Evolutionary conservation across 1,140 invertebrate genomes (phyloP), one percentile per base, ranked within the genome.

Genomic region (Cotesia chilonis): DNA sequence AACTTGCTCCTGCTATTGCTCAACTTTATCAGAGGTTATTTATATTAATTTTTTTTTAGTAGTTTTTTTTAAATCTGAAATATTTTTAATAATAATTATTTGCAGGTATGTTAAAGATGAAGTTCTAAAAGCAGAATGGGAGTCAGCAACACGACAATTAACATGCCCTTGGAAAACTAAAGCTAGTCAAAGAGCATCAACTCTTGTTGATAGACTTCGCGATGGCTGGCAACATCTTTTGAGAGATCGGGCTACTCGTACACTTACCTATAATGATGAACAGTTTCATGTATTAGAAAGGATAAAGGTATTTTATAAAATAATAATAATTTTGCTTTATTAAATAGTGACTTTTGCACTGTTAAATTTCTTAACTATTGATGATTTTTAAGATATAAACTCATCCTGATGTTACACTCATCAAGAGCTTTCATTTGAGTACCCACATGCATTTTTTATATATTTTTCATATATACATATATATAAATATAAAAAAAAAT

Each of bases 191-290:
- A 90, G 91, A 79, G 93, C 93, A 2, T 87, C 91, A 72, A 92
- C 94, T 38, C 89, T 94, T 63, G 93, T 95, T 0, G 92, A 93
- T 76, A 90, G 94, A 72, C 85, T 97, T 71, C 88, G 94, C 47
- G 95, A 96, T 77, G 95, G 95, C 0, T 97, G 96, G 95, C 95
- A 96, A 85, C 94, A 96, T 89, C 88, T 97, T 61, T 89, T 96
- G 36, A 88, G 95, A 54, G 95, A 97, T 88, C 89, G 95, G 77
- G 94, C 94, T 20, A 95, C 94, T 7, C 88, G 94, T 74, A 92
- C 90, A 72, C 84, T 96, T 1, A 95, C 95, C 0, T 96, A 95
- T 83, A 96, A 97, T 82, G 95, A 97, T 86, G 95, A 97, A 85
- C 95, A 97, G 84, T 96, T 97, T 81, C 95, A 97, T 86, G 92